phyloP scores from a whole-genome alignment of 2,888 invertebrate genomes.

The Papilio demoleus region DNA sequence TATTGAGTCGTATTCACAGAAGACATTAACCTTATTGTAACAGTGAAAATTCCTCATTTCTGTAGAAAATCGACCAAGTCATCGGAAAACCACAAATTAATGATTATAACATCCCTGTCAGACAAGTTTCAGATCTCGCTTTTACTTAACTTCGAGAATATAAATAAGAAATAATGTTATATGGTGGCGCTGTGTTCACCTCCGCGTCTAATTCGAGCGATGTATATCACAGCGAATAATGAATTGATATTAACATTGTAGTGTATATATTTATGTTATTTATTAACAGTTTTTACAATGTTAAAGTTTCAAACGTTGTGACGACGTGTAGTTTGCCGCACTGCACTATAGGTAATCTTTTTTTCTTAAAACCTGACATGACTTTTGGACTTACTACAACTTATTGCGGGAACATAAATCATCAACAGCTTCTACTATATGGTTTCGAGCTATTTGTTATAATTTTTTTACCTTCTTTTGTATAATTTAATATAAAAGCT shows the following conservation, averaged over 20 bases:
- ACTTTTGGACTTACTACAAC: no score
- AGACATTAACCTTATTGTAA: constrained; percentile 5
- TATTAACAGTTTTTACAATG: constrained; percentile 42
- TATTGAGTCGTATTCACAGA: not conserved
- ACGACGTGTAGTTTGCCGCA: constrained; percentile 35
- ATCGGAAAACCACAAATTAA: constrained; percentile 41
- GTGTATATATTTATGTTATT: constrained; percentile 42
- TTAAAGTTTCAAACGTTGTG: constrained; percentile 44
- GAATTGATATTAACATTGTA: constrained; percentile 46
- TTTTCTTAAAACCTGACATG: no score
- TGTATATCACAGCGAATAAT: constrained; percentile 47
- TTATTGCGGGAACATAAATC: no score
- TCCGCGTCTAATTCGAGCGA: constrained; percentile 46
- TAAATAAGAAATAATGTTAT: constrained; percentile 50
- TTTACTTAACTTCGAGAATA: constrained; percentile 47
- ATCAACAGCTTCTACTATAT: no score
- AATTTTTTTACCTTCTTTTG: no score
- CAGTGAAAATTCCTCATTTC: constrained; percentile 15
- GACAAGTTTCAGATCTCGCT: constrained; percentile 48
- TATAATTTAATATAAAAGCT: no score
- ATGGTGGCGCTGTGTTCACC: constrained; percentile 46
- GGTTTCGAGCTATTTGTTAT: no score
- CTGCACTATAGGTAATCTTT: constrained; percentile 42
- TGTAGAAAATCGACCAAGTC: constrained; percentile 17
- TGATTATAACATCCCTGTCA: constrained; percentile 48